Percentiles rank a stretch among this genome's conserved stretches.
Conservation (phyloP, 2,888 invertebrate species). For the Nomada lathburiana region DNA sequence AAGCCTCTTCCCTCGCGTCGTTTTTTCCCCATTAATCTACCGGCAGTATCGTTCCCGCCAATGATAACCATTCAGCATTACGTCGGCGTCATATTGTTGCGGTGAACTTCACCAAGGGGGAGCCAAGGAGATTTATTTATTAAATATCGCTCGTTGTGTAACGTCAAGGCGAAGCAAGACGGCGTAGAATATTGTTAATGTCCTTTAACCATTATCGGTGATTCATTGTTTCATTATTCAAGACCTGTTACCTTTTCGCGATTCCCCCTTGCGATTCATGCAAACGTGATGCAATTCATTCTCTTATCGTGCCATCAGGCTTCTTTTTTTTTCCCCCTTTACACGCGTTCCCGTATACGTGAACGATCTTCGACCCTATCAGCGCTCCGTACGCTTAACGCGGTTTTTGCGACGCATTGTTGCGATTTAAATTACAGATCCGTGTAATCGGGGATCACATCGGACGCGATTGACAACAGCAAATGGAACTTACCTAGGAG, state of each 20-base stretch:
- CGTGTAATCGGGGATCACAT: too few relatives aligned
- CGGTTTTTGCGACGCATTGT: too few relatives aligned
- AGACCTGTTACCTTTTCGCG: background rate
- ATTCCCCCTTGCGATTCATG: background rate
- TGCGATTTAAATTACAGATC: too few relatives aligned
- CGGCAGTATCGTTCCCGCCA: background rate
- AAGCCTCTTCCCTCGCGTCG: too few relatives aligned
- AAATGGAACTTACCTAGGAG: too few relatives aligned
- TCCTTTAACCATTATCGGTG: slow-evolving; percentile 11
- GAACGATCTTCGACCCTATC: background rate
- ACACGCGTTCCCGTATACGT: too few relatives aligned
- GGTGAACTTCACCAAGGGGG: slow-evolving; percentile 11
- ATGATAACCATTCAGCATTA: background rate
- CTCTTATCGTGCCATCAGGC: background rate
- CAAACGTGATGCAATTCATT: background rate
- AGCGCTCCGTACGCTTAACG: background rate
- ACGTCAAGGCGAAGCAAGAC: slow-evolving; percentile 32
- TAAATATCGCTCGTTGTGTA: slow-evolving; percentile 43
- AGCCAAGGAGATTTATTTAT: slow-evolving; percentile 45
- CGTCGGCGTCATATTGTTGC: slow-evolving; percentile 5
- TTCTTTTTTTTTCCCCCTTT: background rate
- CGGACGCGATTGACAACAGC: too few relatives aligned
- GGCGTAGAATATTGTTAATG: slow-evolving; percentile 5
- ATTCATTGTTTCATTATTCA: slow-evolving; percentile 30
- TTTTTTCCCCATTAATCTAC: background rate